phyloP scores from a whole-genome alignment of 2,888 invertebrate species.

The Hypomecis punctinalis region DNA sequence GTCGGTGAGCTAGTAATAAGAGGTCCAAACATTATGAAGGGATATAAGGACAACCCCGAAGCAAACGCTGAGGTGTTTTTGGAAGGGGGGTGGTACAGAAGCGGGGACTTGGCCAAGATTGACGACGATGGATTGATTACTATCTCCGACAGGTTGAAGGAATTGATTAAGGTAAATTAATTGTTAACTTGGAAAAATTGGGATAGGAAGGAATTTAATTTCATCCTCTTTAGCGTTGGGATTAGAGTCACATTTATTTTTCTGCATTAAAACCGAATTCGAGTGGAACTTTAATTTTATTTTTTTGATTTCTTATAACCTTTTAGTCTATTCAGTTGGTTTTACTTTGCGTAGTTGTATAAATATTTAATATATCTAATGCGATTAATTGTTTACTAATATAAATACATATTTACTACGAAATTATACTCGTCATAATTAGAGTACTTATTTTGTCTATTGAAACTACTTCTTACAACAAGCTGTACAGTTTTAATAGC shows the following conservation, averaged over 20 bases:
- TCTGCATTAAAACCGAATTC: too few relatives aligned
- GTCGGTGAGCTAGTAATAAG: conserved; percentile 90
- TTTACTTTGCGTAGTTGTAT: too few relatives aligned
- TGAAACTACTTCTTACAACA: too few relatives aligned
- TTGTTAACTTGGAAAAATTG: neutral
- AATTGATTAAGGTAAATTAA: conserved; percentile 89
- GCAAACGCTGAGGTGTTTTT: conserved; percentile 88
- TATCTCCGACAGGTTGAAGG: conserved; percentile 91
- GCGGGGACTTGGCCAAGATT: conserved; percentile 88
- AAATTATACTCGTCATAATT: too few relatives aligned
- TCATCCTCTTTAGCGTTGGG: neutral
- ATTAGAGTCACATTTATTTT: neutral
- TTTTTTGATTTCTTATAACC: too few relatives aligned
- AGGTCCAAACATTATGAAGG: conserved; percentile 93
- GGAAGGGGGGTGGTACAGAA: conserved; percentile 89
- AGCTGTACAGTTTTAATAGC: too few relatives aligned
- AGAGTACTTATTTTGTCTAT: too few relatives aligned
- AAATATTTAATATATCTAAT: too few relatives aligned
- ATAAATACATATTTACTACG: too few relatives aligned
- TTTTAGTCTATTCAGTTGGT: too few relatives aligned
- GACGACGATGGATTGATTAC: conserved; percentile 88
- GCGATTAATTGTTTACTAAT: too few relatives aligned
- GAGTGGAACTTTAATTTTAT: too few relatives aligned
- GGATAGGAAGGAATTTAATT: neutral
- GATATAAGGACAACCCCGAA: conserved; percentile 90